phyloP scores from a whole-genome alignment of 2,888 invertebrate genomes.

The Villa cingulata region DNA sequence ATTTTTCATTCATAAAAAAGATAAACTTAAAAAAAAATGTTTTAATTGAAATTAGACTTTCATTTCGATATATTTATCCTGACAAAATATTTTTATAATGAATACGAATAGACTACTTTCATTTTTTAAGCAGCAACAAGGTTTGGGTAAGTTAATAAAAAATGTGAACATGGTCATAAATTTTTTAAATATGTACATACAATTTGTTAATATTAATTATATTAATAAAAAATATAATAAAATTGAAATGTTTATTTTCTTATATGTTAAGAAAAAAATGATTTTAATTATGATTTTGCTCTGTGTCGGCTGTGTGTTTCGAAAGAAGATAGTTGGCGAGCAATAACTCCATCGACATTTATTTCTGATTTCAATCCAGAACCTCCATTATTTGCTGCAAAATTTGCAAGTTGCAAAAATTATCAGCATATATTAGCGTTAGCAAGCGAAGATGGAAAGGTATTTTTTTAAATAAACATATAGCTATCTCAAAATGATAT shows the following conservation, averaged over 20 bases:
- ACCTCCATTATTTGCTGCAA: conserved; percentile 67
- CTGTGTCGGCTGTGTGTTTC: conserved; percentile 49
- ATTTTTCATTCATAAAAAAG: no score
- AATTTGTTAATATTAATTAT: no score
- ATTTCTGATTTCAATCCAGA: conserved; percentile 45
- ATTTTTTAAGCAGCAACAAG: no score
- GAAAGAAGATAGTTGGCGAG: conserved; percentile 49
- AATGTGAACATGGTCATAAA: no score
- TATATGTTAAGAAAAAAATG: conserved; percentile 35
- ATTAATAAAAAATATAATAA: no score
- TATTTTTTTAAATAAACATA: conserved; percentile 19
- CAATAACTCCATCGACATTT: conserved; percentile 40
- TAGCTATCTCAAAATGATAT: not conserved
- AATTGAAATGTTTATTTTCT: no score
- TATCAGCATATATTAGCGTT: conserved; percentile 61
- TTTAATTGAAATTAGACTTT: no score
- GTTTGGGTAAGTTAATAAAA: no score
- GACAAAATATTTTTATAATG: no score
- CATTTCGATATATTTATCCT: no score
- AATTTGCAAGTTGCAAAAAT: conserved; percentile 54
- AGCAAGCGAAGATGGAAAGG: conserved; percentile 76
- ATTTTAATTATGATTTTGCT: conserved; percentile 48
- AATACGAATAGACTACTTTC: not conserved
- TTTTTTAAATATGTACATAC: no score
- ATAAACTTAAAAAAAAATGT: no score